Percentiles rank a stretch among this genome's conserved stretches.
Conservation (phyloP, 2,797 vertebrate genomes). For the Falco columbarius region DNA sequence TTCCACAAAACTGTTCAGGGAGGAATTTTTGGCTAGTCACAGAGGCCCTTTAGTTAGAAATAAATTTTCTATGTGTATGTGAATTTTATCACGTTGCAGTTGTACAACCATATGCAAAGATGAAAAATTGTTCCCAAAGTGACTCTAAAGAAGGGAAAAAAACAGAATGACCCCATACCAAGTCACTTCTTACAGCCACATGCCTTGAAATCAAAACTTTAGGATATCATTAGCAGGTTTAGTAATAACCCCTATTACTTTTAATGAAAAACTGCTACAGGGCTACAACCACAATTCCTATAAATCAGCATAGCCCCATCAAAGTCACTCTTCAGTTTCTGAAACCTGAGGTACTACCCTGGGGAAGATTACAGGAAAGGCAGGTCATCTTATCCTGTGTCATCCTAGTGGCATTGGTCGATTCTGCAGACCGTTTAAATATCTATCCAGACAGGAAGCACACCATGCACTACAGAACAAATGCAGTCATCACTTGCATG, state of each 20-base stretch:
- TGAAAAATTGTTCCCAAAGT: not conserved
- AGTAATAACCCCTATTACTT: not conserved
- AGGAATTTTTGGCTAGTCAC: constrained; percentile 22
- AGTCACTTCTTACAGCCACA: not conserved
- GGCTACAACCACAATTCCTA: not conserved
- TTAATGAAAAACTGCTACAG: not conserved
- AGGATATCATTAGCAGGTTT: constrained; percentile 4
- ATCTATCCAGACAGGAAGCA: not conserved
- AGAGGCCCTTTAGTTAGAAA: not conserved
- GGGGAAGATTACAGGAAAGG: not conserved
- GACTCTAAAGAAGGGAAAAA: not conserved
- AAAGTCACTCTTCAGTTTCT: not conserved
- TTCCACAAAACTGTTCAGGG: not conserved
- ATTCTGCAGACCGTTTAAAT: not conserved
- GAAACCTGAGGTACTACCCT: not conserved
- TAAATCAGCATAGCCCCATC: not conserved
- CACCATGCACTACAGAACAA: not conserved
- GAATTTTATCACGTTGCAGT: not conserved
- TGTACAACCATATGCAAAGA: not conserved
- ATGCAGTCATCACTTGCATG: not conserved
- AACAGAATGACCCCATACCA: not conserved
- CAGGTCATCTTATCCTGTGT: not conserved
- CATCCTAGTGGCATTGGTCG: not conserved
- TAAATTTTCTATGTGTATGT: not conserved
- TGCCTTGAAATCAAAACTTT: not conserved